Conservation (phyloP, 2,113 vertebrate genomes). For the Melanocharis versteri region DNA sequence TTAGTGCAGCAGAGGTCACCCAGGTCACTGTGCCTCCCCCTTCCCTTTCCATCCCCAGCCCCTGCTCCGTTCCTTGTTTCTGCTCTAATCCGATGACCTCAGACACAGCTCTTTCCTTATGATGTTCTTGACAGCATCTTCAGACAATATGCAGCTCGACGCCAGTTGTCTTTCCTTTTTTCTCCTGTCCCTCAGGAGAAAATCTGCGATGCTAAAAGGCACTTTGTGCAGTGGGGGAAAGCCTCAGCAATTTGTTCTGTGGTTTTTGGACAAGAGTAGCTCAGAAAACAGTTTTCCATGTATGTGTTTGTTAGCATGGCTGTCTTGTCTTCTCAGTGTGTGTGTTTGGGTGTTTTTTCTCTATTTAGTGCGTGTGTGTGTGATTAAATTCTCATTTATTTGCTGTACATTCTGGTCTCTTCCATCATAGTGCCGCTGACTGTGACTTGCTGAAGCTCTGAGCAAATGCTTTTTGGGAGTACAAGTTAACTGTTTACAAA, state of each 20-base stretch:
- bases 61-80: slow-evolving; percentile 31
- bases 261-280: slow-evolving; percentile 51
- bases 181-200: slow-evolving; percentile 59
- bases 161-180: slow-evolving; percentile 63
- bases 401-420: not conserved
- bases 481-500: not conserved
- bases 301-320: not conserved
- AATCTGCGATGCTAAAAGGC: slow-evolving; percentile 64
- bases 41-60: slow-evolving; percentile 27
- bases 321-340: not conserved
- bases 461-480: not conserved
- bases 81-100: slow-evolving; percentile 74
- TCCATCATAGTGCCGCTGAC: not conserved
- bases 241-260: slow-evolving; percentile 56
- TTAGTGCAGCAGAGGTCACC: slow-evolving; percentile 73
- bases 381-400: not conserved
- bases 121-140: slow-evolving; percentile 73
- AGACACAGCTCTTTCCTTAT: slow-evolving; percentile 69
- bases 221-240: slow-evolving; percentile 52
- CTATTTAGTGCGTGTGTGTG: not conserved
- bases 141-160: slow-evolving; percentile 61
- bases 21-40: slow-evolving; percentile 46
- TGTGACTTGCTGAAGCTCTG: not conserved
- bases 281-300: slow-evolving; percentile 11
- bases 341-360: not conserved